Conservation (phyloP, 2,888 invertebrate genomes). For the Byasa hedistus region DNA sequence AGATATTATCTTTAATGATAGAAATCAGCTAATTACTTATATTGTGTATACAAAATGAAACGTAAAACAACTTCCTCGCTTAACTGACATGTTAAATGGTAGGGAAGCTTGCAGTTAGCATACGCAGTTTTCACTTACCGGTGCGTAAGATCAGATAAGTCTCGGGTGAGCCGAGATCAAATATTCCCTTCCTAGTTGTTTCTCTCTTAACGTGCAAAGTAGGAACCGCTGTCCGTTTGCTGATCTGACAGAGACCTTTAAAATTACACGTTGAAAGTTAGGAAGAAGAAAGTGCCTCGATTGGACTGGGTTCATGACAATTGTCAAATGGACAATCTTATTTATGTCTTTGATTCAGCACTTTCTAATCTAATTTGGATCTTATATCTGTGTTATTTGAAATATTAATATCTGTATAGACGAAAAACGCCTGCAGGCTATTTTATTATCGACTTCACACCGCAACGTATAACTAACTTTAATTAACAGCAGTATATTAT, state of each 20-base stretch:
- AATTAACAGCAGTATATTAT: too few species aligned
- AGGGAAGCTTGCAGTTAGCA: conserved; percentile 6
- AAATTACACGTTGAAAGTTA: conserved; percentile 1
- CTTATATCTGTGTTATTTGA: too few species aligned
- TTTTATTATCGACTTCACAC: too few species aligned
- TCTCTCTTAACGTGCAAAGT: conserved; percentile 10
- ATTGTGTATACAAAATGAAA: conserved; percentile 9
- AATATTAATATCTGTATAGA: too few species aligned
- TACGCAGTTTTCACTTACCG: conserved; percentile 17
- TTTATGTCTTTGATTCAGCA: too few species aligned
- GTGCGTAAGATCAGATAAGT: conserved; percentile 27
- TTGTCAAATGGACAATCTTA: too few species aligned
- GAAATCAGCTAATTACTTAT: conserved; percentile 5
- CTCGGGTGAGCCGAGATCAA: conserved; percentile 27
- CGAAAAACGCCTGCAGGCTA: too few species aligned
- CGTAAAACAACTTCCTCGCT: conserved; percentile 14
- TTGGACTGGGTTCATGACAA: too few species aligned
- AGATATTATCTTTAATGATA: neutral
- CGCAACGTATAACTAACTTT: too few species aligned
- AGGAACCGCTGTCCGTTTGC: conserved; percentile 19
- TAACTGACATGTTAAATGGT: conserved; percentile 13
- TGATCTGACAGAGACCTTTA: conserved; percentile 20
- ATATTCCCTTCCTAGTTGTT: conserved; percentile 25
- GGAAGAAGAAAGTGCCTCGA: neutral
- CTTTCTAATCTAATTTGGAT: too few species aligned